Conservation (phyloP, 2,888 invertebrate genomes). For the Hipparchia sbordonii region DNA sequence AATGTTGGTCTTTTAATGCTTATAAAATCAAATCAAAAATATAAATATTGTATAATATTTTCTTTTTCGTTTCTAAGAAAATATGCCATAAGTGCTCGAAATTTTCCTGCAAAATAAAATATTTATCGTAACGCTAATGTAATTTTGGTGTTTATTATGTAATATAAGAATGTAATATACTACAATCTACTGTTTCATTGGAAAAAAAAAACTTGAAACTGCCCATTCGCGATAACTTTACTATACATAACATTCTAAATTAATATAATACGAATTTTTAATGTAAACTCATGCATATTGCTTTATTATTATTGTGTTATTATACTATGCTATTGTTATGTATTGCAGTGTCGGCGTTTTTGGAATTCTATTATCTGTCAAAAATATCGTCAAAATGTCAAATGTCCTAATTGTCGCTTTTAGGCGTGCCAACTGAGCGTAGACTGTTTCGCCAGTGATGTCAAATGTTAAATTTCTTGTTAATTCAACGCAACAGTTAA, state of each 20-base stretch:
- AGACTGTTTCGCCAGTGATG: too few relatives aligned
- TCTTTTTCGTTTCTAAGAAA: slow-evolving; percentile 3
- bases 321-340: too few relatives aligned
- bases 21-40: neutral
- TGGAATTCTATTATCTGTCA: too few relatives aligned
- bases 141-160: neutral
- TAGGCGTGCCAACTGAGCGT: too few relatives aligned
- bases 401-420: too few relatives aligned
- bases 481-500: too few relatives aligned
- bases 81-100: slow-evolving; percentile 15
- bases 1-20: neutral
- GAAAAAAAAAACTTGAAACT: slow-evolving; percentile 2
- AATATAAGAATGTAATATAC: neutral
- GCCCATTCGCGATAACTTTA: slow-evolving; percentile 14
- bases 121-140: neutral
- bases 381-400: too few relatives aligned
- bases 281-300: slow-evolving; percentile 3
- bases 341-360: too few relatives aligned
- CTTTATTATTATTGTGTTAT: neutral
- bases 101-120: slow-evolving; percentile 11
- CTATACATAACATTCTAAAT: slow-evolving; percentile 5
- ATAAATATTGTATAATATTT: neutral
- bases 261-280: slow-evolving; percentile 5
- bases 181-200: neutral
- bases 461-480: too few relatives aligned